A percentile compares a stretch with the other conserved stretches of the same genome.
Evolutionary conservation across 1,140 invertebrate species (phyloP).

Genomic region (Megathymus violae): DNA sequence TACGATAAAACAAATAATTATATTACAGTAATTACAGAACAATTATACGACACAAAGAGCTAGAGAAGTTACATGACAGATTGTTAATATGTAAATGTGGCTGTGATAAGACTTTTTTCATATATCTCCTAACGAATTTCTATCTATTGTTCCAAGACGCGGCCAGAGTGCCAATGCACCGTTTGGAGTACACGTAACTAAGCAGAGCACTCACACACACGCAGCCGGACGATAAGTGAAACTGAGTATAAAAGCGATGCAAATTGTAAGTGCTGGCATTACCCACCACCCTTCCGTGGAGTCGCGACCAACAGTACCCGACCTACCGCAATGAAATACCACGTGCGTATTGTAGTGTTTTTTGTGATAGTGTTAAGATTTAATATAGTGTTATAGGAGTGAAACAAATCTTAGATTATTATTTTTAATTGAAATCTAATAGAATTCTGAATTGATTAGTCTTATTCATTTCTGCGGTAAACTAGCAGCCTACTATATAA

Average conservation of each 20-base stretch:
- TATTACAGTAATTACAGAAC: constrained; percentile 38
- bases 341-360: constrained; percentile 71
- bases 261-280: constrained; percentile 75
- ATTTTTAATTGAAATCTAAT: no score
- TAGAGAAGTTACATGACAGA: constrained; percentile 43
- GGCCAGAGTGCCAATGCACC: constrained; percentile 67
- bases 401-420: not conserved
- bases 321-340: constrained; percentile 68
- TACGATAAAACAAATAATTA: constrained; percentile 29
- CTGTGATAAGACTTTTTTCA: constrained; percentile 50
- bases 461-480: not conserved
- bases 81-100: constrained; percentile 45
- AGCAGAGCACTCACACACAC: constrained; percentile 70
- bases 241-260: constrained; percentile 80
- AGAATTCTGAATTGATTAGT: not conserved
- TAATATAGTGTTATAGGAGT: constrained; percentile 17
- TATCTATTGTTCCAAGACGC: constrained; percentile 77
- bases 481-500: no score
- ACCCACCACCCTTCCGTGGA: constrained; percentile 67
- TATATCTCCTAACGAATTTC: constrained; percentile 66
- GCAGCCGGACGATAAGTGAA: constrained; percentile 61
- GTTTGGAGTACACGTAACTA: constrained; percentile 67
- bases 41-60: constrained; percentile 36
- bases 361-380: constrained; percentile 47
- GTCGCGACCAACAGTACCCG: constrained; percentile 47